Evolutionary conservation across 2,888 invertebrate species (phyloP).

Genomic region (Pheosia gnoma): DNA sequence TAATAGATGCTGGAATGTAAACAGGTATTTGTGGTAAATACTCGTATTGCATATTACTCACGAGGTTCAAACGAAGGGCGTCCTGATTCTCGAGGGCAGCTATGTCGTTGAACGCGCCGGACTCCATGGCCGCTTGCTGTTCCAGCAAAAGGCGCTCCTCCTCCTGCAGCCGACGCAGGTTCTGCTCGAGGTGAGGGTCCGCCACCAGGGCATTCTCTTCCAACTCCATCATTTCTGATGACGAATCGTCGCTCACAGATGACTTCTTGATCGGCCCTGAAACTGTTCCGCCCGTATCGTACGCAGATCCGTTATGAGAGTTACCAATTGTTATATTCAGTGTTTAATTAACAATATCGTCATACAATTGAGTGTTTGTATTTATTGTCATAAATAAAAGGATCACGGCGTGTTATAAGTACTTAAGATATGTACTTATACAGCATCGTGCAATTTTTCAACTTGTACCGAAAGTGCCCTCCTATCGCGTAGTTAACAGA

Average conservation of each 20-base stretch:
- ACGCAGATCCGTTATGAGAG: background rate
- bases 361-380: too few relatives aligned
- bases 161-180: slow-evolving; percentile 82
- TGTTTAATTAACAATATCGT: too few relatives aligned
- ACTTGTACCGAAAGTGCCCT: too few relatives aligned
- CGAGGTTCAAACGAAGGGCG: slow-evolving; percentile 70
- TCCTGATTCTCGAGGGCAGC: slow-evolving; percentile 72
- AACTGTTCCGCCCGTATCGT: slow-evolving; percentile 50
- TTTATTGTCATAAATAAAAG: too few relatives aligned
- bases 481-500: too few relatives aligned
- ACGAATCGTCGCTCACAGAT: slow-evolving; percentile 91
- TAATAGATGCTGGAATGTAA: too few relatives aligned
- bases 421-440: too few relatives aligned
- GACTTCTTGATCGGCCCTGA: slow-evolving; percentile 96
- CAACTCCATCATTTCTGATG: slow-evolving; percentile 96
- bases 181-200: slow-evolving; percentile 67
- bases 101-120: slow-evolving; percentile 68
- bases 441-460: too few relatives aligned
- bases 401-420: too few relatives aligned
- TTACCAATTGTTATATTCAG: too few relatives aligned
- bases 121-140: slow-evolving; percentile 89
- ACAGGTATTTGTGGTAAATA: too few relatives aligned
- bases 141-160: slow-evolving; percentile 89
- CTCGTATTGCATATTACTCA: slow-evolving; percentile 31
- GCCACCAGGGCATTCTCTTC: slow-evolving; percentile 92